A percentile compares a stretch with the other conserved stretches of the same genome.
Conservation (phyloP, 2,113 vertebrate genomes). For the Stigmatopora nigra region DNA sequence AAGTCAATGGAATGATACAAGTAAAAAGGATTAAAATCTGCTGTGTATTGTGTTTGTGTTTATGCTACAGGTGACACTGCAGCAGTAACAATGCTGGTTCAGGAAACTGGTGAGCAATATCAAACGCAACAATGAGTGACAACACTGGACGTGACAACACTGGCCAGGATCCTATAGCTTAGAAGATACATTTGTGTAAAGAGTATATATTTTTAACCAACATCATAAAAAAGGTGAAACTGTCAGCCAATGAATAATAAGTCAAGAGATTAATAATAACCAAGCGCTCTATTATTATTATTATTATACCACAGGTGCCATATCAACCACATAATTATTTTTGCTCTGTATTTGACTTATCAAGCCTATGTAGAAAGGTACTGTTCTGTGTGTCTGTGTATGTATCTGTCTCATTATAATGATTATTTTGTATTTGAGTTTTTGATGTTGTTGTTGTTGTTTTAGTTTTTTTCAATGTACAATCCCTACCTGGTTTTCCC, state of each 20-base stretch:
- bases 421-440: too few species aligned
- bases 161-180: conserved; percentile 50
- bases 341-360: conserved; percentile 43
- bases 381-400: conserved; percentile 9
- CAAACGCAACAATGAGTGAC: conserved; percentile 49
- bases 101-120: conserved; percentile 73
- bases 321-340: conserved; percentile 74
- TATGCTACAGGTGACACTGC: conserved; percentile 85
- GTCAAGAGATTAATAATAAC: conserved; percentile 81
- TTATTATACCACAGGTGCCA: conserved; percentile 96
- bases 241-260: conserved; percentile 80
- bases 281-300: conserved; percentile 77
- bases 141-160: conserved; percentile 49
- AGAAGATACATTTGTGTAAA: conserved; percentile 75
- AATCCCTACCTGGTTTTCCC: not conserved
- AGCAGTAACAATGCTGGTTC: conserved; percentile 80
- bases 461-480: not conserved
- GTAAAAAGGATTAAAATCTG: conserved; percentile 29
- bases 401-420: not conserved
- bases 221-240: conserved; percentile 90
- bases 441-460: too few species aligned
- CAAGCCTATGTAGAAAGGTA: conserved; percentile 23
- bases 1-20: not conserved
- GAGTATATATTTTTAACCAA: conserved; percentile 87
- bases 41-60: conserved; percentile 48